These are phyloP conservation scores for Burhinus bistriatus DNA, from an alignment of 2,113 vertebrate genomes.

Conservation along the genomic window DNA sequence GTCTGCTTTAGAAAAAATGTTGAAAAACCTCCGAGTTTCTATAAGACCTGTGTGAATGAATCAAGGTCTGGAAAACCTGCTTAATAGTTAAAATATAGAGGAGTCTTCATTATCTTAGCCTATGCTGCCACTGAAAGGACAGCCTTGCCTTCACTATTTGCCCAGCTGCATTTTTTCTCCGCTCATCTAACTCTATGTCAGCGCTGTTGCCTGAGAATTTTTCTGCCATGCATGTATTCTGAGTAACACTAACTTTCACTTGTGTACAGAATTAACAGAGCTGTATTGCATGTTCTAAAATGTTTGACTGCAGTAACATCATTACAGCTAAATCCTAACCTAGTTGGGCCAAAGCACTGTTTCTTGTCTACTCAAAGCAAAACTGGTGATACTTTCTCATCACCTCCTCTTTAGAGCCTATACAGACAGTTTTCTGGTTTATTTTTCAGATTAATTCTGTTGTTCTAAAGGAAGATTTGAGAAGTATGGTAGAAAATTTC, in stretches of 20 bases:
- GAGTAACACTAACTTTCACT: neutral
- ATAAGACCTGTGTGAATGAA: neutral
- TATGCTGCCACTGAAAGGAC: neutral
- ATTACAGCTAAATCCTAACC: too few relatives aligned
- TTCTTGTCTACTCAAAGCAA: neutral
- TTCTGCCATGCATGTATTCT: neutral
- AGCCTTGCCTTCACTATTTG: neutral
- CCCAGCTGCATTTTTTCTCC: neutral
- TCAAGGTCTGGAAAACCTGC: neutral
- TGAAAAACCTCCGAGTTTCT: neutral
- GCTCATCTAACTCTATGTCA: neutral
- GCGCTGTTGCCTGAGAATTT: neutral
- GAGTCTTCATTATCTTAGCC: neutral
- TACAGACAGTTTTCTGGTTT: conserved; percentile 14
- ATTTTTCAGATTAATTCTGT: conserved; percentile 83
- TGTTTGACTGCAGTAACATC: neutral
- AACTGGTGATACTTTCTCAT: neutral
- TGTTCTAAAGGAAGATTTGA: conserved; percentile 85
- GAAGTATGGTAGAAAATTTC: conserved; percentile 90
- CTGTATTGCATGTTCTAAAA: neutral
- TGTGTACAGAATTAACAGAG: neutral
- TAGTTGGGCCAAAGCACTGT: too few relatives aligned
- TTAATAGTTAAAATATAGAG: neutral
- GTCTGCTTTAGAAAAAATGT: neutral
- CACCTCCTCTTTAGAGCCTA: neutral